phyloP scores from a whole-genome alignment of 2,113 vertebrate genomes.

The Triplophysa dalaica region DNA sequence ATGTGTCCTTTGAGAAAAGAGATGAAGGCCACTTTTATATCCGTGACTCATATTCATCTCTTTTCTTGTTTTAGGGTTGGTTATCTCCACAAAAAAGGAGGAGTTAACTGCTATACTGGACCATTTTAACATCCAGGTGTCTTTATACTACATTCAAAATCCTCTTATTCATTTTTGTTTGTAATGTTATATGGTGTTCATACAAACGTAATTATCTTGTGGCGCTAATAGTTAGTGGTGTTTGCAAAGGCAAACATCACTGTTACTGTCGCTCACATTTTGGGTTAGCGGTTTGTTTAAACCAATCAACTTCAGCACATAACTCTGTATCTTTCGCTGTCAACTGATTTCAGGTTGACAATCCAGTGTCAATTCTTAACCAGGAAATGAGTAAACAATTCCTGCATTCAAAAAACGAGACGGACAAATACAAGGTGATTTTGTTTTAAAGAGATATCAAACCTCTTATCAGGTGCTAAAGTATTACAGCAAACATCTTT shows the following conservation, averaged over 20 bases:
- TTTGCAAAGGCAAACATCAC: too few relatives aligned
- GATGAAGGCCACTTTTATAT: too few relatives aligned
- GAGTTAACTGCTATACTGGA: slow-evolving; percentile 84
- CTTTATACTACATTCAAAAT: too few relatives aligned
- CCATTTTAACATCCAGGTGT: slow-evolving; percentile 92
- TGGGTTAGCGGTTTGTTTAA: too few relatives aligned
- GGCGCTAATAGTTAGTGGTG: too few relatives aligned
- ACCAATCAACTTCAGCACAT: background rate
- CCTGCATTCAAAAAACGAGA: slow-evolving; percentile 88
- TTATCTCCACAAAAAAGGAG: slow-evolving; percentile 85
- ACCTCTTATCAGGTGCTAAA: background rate
- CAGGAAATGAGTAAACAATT: slow-evolving; percentile 96
- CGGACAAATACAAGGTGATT: slow-evolving; percentile 90
- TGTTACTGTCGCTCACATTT: too few relatives aligned
- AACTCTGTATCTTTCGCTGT: background rate
- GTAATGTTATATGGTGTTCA: too few relatives aligned
- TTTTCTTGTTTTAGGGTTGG: slow-evolving; percentile 57
- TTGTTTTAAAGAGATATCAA: background rate
- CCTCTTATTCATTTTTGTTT: too few relatives aligned
- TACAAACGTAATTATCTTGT: too few relatives aligned
- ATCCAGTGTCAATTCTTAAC: slow-evolving; percentile 88
- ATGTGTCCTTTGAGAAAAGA: background rate
- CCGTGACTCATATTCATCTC: background rate
- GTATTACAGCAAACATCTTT: background rate
- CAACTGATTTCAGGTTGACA: slow-evolving; percentile 78